Conservation (phyloP, 2,113 vertebrate species). For the Mustela nigripes region DNA sequence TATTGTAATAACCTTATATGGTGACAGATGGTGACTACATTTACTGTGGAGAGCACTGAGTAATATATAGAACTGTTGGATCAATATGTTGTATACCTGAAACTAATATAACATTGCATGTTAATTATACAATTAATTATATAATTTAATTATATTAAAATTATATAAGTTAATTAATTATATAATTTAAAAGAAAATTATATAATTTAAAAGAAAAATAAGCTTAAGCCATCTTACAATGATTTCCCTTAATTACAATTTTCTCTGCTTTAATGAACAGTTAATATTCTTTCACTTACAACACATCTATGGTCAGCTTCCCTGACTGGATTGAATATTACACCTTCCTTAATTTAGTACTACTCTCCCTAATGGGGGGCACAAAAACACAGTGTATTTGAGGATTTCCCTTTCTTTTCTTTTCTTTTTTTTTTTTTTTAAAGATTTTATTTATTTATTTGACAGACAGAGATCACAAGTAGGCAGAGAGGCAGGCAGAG, state of each 20-base stretch:
- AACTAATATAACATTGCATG: not conserved
- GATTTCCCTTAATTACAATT: not conserved
- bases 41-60: not conserved
- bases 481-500: no score
- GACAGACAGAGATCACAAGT: no score
- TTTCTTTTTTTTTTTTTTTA: no score
- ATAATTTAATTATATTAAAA: no score
- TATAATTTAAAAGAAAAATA: not conserved
- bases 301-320: not conserved
- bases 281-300: not conserved
- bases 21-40: not conserved
- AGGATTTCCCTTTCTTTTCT: not conserved
- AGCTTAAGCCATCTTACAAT: not conserved
- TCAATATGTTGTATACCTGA: not conserved
- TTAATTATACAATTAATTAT: not conserved
- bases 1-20: no score
- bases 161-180: no score
- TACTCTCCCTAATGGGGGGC: not conserved
- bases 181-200: not conserved
- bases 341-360: not conserved
- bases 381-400: not conserved
- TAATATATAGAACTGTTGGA: not conserved
- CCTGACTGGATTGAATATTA: not conserved
- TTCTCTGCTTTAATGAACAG: not conserved
- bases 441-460: no score